These are phyloP conservation scores for Fringilla coelebs DNA, from an alignment of 2,797 vertebrate genomes.

Conservation along the genomic window DNA sequence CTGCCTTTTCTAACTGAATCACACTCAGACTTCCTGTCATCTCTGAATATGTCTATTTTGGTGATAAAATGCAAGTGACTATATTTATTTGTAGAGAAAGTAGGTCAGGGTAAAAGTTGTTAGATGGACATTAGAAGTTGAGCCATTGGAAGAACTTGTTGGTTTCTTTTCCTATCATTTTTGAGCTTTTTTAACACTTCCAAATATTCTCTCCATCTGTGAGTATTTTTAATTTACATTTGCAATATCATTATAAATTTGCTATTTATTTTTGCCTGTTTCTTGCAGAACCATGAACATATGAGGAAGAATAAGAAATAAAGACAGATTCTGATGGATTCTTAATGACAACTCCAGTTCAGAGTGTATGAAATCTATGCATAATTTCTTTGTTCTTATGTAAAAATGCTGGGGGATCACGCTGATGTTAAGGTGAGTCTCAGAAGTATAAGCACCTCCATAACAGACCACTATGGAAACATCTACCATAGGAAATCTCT, in stretches of 20 bases:
- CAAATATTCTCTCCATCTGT: not conserved
- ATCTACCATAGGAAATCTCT: not conserved
- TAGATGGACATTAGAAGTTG: not conserved
- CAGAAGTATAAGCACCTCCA: not conserved
- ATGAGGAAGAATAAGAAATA: not conserved
- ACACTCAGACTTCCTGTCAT: constrained; percentile 4
- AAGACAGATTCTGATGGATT: not conserved
- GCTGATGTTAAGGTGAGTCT: not conserved
- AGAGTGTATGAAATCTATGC: not conserved
- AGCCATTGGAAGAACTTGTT: not conserved
- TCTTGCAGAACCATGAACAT: not conserved
- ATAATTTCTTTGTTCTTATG: not conserved
- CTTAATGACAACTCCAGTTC: not conserved
- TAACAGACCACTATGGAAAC: not conserved
- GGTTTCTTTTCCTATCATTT: not conserved
- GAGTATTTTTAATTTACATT: not conserved
- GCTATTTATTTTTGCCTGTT: not conserved
- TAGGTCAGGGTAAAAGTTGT: not conserved
- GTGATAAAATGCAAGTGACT: constrained; percentile 12
- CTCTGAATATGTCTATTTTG: constrained; percentile 12
- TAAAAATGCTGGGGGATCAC: not conserved
- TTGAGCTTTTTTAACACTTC: not conserved
- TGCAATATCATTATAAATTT: not conserved
- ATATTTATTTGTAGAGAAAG: constrained; percentile 27
- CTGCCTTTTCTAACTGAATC: constrained; percentile 25